These are phyloP conservation scores for Nemapogon koenigi DNA, from an alignment of 2,888 invertebrate genomes.

Conservation along the genomic window DNA sequence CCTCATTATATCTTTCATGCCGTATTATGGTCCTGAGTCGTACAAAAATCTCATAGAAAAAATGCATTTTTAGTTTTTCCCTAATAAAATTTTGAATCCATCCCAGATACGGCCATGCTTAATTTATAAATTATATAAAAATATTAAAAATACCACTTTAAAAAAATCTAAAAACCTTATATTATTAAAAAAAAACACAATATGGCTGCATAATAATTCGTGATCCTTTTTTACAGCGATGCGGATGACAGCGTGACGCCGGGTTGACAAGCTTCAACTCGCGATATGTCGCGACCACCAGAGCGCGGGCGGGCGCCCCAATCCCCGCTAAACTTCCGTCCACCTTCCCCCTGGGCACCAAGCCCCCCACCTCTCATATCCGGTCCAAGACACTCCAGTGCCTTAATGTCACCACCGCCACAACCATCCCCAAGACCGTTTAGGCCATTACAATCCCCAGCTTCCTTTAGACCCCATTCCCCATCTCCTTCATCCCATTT, in stretches of 20 bases:
- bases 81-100: too few relatives aligned
- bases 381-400: conserved; percentile 62
- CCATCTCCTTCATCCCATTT: conserved; percentile 57
- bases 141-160: too few relatives aligned
- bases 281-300: conserved; percentile 58
- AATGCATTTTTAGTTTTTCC: too few relatives aligned
- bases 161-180: too few relatives aligned
- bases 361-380: conserved; percentile 77
- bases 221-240: conserved; percentile 59
- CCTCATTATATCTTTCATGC: too few relatives aligned
- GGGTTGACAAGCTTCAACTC: conserved; percentile 60
- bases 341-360: conserved; percentile 78
- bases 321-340: conserved; percentile 71
- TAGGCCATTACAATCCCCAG: conserved; percentile 54
- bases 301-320: conserved; percentile 63
- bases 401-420: conserved; percentile 63
- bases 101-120: too few relatives aligned
- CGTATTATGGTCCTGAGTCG: too few relatives aligned
- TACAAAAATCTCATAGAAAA: too few relatives aligned
- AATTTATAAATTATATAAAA: too few relatives aligned
- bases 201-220: too few relatives aligned
- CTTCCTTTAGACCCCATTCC: conserved; percentile 47
- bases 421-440: conserved; percentile 58
- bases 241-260: conserved; percentile 59
- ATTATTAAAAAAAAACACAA: too few relatives aligned